Conservation (phyloP, 2,888 invertebrate species). For the Encarsia formosa region DNA sequence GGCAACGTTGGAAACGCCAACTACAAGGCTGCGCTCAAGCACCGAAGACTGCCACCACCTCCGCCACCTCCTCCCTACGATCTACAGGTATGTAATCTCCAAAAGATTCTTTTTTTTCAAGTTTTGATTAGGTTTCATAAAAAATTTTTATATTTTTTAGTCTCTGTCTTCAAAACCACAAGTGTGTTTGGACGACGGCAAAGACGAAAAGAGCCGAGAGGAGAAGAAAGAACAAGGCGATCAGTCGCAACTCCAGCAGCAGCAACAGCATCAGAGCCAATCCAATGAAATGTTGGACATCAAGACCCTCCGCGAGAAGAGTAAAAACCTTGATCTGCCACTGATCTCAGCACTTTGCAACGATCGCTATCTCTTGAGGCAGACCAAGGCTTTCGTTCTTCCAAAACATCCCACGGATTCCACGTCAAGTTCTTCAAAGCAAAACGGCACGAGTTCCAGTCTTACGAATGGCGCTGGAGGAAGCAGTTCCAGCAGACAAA, state of each 20-base stretch:
- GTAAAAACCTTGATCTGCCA: constrained; percentile 84
- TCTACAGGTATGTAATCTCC: constrained; percentile 42
- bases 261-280: constrained; percentile 26
- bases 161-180: constrained; percentile 46
- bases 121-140: too few species aligned
- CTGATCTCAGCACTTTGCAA: constrained; percentile 91
- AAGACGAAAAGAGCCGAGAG: neutral
- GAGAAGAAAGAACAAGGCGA: constrained; percentile 7
- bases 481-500: constrained; percentile 56
- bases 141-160: too few species aligned
- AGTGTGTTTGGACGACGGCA: constrained; percentile 22
- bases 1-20: neutral
- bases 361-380: constrained; percentile 82
- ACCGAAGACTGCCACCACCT: constrained; percentile 56
- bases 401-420: constrained; percentile 60
- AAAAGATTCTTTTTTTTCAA: neutral
- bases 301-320: constrained; percentile 79
- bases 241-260: constrained; percentile 34
- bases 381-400: constrained; percentile 81
- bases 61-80: constrained; percentile 58
- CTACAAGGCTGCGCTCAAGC: constrained; percentile 45
- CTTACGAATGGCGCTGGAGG: constrained; percentile 39
- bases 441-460: constrained; percentile 28
- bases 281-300: constrained; percentile 63
- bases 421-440: constrained; percentile 31